Evolutionary conservation across 2,113 vertebrate species (phyloP), one percentile per base, ranked within the genome.

Genomic region (Tragulus kanchil): DNA sequence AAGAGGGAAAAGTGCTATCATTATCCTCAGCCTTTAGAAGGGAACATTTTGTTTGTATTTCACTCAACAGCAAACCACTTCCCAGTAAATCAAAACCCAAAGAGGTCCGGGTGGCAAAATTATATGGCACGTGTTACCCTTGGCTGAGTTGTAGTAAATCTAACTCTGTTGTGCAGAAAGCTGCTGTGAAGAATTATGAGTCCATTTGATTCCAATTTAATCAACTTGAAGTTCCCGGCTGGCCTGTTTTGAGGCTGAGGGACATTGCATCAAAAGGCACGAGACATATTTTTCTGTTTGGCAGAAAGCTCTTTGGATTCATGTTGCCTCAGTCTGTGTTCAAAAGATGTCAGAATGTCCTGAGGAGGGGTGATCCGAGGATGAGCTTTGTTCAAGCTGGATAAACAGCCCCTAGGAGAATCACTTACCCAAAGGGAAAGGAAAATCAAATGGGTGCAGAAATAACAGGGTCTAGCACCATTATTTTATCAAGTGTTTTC

Each of bases 51-150:
- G 45, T 88, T 98, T 98, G 95, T 31, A 90, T 96, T 97, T 87
- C 50, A 94, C 94, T 73, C 78, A 93, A 61, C 0, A 79, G 67
- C 42, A 61, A 75, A 94, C 50, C 62, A 71, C 78, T 96, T 96
- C 50, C 85, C 50, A 94, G 85, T 92, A 97, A 98, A 97, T 62
- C 65, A 97, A 95, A 96, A 90, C 1, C 19, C 75, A 96, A 97
- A 97, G 82, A 64, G 91, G 93, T 92, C 1, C 0, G 0, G 23
- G 50, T 67, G 71, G 73, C 65, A 16, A 58, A 48, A 90, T 87
- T 96, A 52, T 89, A 69, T 3, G 48, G 13, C 9, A 2, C 17
- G 62, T 50, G 84, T 36, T 90, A 90, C 71, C 59, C 77, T 15
- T 88, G 54, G 59, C 93, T 89, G 85, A 96, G 73, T 36, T 23